Evolutionary conservation across 2,888 invertebrate genomes (phyloP).

Genomic region (Zygothrica quintamaculata): DNA sequence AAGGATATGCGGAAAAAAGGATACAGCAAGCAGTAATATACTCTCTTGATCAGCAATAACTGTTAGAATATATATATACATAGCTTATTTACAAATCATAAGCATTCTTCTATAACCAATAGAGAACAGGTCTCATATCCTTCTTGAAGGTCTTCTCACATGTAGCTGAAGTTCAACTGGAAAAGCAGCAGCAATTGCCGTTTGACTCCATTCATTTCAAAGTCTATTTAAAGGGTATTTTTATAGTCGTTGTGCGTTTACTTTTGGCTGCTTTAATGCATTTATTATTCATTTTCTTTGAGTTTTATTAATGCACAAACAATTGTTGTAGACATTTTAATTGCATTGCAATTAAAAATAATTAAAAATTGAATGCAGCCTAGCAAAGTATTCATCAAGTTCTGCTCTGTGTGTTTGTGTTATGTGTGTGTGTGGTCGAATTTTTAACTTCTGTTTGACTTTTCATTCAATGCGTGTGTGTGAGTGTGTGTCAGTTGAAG

Average conservation of each 20-base stretch:
- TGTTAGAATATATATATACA: no score
- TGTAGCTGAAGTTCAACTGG: no score
- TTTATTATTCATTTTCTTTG: constrained; percentile 18
- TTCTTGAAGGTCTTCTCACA: no score
- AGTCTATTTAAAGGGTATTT: not conserved
- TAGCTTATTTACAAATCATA: no score
- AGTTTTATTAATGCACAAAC: constrained; percentile 35
- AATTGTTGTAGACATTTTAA: constrained; percentile 59
- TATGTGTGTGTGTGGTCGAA: constrained; percentile 6
- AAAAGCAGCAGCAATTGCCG: no score
- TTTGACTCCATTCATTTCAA: no score
- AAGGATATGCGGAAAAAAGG: no score
- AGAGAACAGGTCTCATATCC: no score
- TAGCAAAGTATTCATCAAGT: constrained; percentile 25
- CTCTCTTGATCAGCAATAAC: no score
- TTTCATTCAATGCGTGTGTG: not conserved
- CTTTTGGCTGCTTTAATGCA: constrained; percentile 9
- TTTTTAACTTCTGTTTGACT: constrained; percentile 1
- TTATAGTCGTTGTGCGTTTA: not conserved
- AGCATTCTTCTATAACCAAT: no score
- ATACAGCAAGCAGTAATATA: no score
- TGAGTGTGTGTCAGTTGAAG: not conserved
- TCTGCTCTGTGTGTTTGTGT: no score
- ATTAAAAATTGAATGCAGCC: constrained; percentile 58
- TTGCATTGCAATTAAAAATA: constrained; percentile 76